Percentiles rank a stretch among this genome's conserved stretches.
Conservation (phyloP, 2,797 vertebrate genomes). For the Anguilla marmorata region DNA sequence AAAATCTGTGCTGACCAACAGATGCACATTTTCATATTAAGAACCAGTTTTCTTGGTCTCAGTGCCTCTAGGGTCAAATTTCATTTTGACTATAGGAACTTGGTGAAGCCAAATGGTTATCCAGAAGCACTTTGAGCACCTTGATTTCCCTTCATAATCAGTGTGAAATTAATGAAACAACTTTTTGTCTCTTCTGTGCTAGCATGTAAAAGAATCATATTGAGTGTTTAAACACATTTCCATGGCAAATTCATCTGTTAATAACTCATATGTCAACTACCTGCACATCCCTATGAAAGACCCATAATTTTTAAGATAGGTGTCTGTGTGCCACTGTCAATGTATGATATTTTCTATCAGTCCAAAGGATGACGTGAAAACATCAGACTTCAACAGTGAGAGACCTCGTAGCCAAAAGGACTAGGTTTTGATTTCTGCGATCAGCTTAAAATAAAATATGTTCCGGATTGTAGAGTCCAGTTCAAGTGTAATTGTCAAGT, state of each 20-base stretch:
- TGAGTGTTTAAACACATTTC: no score
- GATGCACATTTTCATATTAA: neutral
- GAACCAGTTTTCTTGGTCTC: neutral
- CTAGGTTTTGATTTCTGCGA: neutral
- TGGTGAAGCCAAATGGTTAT: neutral
- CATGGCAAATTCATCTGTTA: no score
- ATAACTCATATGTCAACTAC: no score
- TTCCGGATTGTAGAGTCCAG: slow-evolving; percentile 40
- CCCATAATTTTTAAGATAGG: no score
- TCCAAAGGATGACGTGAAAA: no score
- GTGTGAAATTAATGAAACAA: neutral
- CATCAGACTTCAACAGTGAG: no score
- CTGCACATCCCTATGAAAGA: no score
- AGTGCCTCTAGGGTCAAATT: neutral
- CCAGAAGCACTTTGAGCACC: neutral
- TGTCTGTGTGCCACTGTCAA: no score
- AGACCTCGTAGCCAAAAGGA: no score
- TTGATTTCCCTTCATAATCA: neutral
- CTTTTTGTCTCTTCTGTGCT: neutral
- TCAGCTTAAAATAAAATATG: neutral
- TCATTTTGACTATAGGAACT: neutral
- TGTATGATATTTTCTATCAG: no score
- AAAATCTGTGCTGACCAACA: neutral
- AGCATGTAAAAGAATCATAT: neutral
- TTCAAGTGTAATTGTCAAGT: slow-evolving; percentile 39